Base-by-base conservation (phyloP, 2,113 vertebrate species). In the Sakesphorus luctuosus region DNA sequence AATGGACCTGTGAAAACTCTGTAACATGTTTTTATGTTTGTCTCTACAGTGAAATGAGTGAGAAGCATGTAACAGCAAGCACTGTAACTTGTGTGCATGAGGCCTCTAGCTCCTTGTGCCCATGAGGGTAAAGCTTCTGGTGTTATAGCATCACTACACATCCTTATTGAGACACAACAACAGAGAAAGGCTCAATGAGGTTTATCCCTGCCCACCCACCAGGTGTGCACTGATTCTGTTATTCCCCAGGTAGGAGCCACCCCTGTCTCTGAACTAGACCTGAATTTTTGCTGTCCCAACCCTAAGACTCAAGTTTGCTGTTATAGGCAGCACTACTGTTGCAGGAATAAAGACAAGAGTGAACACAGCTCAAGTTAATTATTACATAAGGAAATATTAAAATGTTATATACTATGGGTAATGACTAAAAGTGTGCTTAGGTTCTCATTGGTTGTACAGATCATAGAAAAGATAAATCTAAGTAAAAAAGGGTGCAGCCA, bases 71-170 rank as follows among this genome's bases (percentile, higher is more conserved):
- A 79, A 53, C 52, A 25, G 59, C 29, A 47, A 65, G 43, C 2
- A 2, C 10, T 28, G 18, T 49, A 62, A 19, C 10, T 49, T 43
- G 18, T 12, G 23, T 81, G 40, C 23, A 6, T 14, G 25, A 55
- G 35, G 53, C 59, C 15, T 78, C 15, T 33, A 43, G 68, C 10
- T 43, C 35, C 31, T 43, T 49, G 15, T 56, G 19, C 36, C 33
- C 36, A 49, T 16, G 31, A 62, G 55, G 8, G 35, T 56, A 79
- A 62, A 49, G 5, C 81, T 43, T 36, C 26, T 62, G 67, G 68
- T 12, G 24, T 33, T 81, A 29, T 9, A 11, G 26, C 0, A 0
- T 56, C 55, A 9, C 13, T 56, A 8, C 5, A 3, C 33, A 20
- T 20, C 36, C 23, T 83, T 49, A 18, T 21, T 77, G 55, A 76